Evolutionary conservation across 1,140 invertebrate species (phyloP), one percentile per base, ranked within the genome.

Genomic region (Lerema accius): DNA sequence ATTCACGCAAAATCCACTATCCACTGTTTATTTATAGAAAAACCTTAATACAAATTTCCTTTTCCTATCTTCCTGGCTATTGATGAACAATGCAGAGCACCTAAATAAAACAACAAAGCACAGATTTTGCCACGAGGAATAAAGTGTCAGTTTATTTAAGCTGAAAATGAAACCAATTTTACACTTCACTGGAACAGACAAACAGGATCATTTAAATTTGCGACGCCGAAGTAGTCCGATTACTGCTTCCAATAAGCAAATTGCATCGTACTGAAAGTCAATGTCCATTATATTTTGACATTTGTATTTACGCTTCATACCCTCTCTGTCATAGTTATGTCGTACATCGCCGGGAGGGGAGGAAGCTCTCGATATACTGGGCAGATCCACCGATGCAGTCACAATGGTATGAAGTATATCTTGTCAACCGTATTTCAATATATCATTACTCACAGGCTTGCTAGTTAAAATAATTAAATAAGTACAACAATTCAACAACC

Each of bases 311-410:
- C 67, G 45, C 71, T 70, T 58, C 53, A 60, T 62, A 62, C 63
- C 65, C 51, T 61, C 58, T 58, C 32, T 60, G 53, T 50, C 58
- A 60, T 61, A 50, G 63, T 60, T 37, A 19, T 43, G 58, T 66
- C 65, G 64, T 70, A 56, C 45, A 49, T 63, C 35, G 45, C 53
- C 37, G 63, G 49, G 62, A 64, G 69, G 53, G 42, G 59, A 49
- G 67, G 62, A 46, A 71, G 79, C n/a, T 66, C 76, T 59, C 28
- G 6, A 63, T 68, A 68, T 17, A 53, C 48, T 84, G 71, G 79
- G 9, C 65, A 42, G 39, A 65, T 67, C 76, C 77, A 80, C 78
- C 73, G 73, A 81, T 67, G 67, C 49, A 61, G 43, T 69, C 60
- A 60, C 55, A 74, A 64, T 51, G 40, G 62, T 56, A 63, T 49